These are phyloP conservation scores for Agrotis puta DNA, from an alignment of 2,888 invertebrate genomes.

Conservation along the genomic window DNA sequence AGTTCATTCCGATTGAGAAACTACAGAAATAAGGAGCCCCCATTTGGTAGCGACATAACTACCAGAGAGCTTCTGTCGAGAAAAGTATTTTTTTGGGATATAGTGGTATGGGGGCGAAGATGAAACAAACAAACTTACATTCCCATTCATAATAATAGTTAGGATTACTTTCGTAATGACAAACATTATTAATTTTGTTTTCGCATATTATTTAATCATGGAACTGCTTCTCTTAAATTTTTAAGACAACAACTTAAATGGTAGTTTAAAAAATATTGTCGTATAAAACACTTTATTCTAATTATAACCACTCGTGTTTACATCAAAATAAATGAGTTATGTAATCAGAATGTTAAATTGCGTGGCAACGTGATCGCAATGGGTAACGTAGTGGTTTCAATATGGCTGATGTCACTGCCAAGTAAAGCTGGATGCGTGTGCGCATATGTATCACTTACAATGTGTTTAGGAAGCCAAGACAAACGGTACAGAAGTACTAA, in stretches of 20 bases:
- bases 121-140: too few relatives aligned
- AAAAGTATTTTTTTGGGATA: too few relatives aligned
- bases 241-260: too few relatives aligned
- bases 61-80: too few relatives aligned
- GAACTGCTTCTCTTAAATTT: not conserved
- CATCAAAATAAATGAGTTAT: slow-evolving; percentile 61
- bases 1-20: too few relatives aligned
- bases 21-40: too few relatives aligned
- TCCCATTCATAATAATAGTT: too few relatives aligned
- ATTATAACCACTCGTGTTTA: slow-evolving; percentile 42
- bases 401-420: slow-evolving; percentile 58
- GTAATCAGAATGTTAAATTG: slow-evolving; percentile 61
- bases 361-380: slow-evolving; percentile 58
- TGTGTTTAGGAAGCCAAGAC: slow-evolving; percentile 15
- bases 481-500: not conserved
- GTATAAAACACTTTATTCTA: slow-evolving; percentile 40
- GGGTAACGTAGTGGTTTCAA: slow-evolving; percentile 45
- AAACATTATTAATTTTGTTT: too few relatives aligned
- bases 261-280: not conserved
- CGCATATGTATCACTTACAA: slow-evolving; percentile 46
- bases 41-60: too few relatives aligned
- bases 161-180: too few relatives aligned
- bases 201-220: too few relatives aligned
- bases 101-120: too few relatives aligned
- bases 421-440: slow-evolving; percentile 44